Base-by-base conservation (phyloP, 2,113 vertebrate species). In the Castor canadensis region DNA sequence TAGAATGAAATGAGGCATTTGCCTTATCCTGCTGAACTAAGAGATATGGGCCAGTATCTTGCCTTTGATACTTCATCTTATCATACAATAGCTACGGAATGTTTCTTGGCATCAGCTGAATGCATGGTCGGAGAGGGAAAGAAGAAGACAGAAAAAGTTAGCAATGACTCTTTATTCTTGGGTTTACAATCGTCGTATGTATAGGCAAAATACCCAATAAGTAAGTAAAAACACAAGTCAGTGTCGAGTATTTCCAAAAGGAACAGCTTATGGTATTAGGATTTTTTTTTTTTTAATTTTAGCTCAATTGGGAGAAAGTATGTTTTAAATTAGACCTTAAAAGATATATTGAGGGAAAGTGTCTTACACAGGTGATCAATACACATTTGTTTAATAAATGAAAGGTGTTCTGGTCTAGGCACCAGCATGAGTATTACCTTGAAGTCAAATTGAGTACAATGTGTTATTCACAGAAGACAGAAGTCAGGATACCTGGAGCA, bases 231-330 rank as follows among this genome's bases (percentile, higher is more conserved):
- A 38, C 60, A 26, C 20, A 71, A 84, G 73, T 89, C 45, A 72
- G 38, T 4, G 2, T 35, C 69, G 30, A 7, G 32, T 24, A 32
- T 43, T n/a, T 40, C 45, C n/a, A 7, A 2, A 19, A 35, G 66
- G 66, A 15, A 77, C 30, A 49, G 32, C 54, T 19, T 49, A 86
- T 60, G 47, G 38, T 69, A 54, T 84, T 87, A 73, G 32, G 43
- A 76, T 83, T 93, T 93, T n/a, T n/a, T n/a, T n/a, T n/a, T n/a
- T n/a, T n/a, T 64, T 80, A 22, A 54, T 22, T 58, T 86, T 47
- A 66, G 24, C 22, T 93, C 76, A 71, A 67, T 6, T 71, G 26
- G 17, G 32, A 54, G 58, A 69, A 93, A 83, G 45, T 8, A 62
- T 28, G 54, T 73, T 85, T 87, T 71, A 47, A 66, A 81, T 93